phyloP scores from a whole-genome alignment of 2,797 vertebrate species.

The Schizothorax lantsangensis region DNA sequence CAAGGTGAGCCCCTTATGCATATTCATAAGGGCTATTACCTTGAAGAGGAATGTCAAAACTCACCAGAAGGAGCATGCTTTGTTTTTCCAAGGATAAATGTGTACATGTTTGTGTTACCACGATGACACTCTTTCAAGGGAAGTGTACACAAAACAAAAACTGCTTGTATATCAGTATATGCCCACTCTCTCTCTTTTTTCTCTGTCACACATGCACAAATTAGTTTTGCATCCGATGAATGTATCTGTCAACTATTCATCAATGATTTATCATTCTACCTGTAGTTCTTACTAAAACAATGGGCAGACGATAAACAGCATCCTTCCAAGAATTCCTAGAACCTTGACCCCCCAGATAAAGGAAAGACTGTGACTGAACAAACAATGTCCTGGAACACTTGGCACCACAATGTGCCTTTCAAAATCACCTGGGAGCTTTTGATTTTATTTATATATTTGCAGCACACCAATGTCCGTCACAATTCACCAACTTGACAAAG shows the following conservation, averaged over 20 bases:
- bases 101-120: conserved; percentile 47
- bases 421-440: background rate
- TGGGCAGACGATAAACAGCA: conserved; percentile 29
- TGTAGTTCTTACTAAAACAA: conserved; percentile 56
- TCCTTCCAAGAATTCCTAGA: conserved; percentile 43
- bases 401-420: background rate
- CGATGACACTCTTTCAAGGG: conserved; percentile 56
- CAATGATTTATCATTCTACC: conserved; percentile 43
- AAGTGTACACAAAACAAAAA: conserved; percentile 51
- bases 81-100: conserved; percentile 58
- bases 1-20: conserved; percentile 60
- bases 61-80: conserved; percentile 50
- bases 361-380: conserved; percentile 16
- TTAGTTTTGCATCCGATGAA: conserved; percentile 44
- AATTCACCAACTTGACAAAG: background rate
- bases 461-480: background rate
- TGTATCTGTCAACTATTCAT: conserved; percentile 51
- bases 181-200: background rate
- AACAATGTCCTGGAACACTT: conserved; percentile 21
- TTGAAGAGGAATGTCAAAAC: conserved; percentile 59
- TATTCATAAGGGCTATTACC: conserved; percentile 60
- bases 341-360: conserved; percentile 51
- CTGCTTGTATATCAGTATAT: conserved; percentile 22
- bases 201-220: conserved; percentile 32
- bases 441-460: conserved; percentile 5